A percentile compares a stretch with the other conserved stretches of the same genome.
phyloP scores from a whole-genome alignment of 2,888 invertebrate species.

The Zhuqinia jingwanae region DNA sequence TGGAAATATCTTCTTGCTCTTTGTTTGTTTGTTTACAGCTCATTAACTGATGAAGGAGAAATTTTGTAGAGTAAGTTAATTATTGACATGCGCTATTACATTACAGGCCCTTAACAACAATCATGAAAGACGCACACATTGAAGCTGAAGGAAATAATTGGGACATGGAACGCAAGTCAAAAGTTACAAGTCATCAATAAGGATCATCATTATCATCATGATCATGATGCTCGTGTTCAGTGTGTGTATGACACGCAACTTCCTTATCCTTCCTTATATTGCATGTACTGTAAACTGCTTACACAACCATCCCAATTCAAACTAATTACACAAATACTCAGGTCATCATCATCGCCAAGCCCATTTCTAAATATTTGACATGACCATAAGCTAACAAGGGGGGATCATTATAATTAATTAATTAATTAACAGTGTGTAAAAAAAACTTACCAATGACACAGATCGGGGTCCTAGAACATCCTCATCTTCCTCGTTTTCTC shows the following conservation, averaged over 20 bases:
- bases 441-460: slow-evolving; percentile 80
- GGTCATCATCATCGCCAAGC: not conserved
- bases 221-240: too few relatives aligned
- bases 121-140: slow-evolving; percentile 27
- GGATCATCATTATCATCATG: not conserved
- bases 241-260: slow-evolving; percentile 28
- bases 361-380: slow-evolving; percentile 13
- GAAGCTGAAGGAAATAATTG: slow-evolving; percentile 40
- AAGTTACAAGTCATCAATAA: not conserved
- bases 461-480: slow-evolving; percentile 79
- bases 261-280: slow-evolving; percentile 33
- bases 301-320: slow-evolving; percentile 13
- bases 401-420: not conserved
- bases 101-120: too few relatives aligned
- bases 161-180: slow-evolving; percentile 11
- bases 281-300: not conserved
- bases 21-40: not conserved
- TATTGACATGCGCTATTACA: slow-evolving; percentile 38
- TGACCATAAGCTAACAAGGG: too few relatives aligned
- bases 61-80: slow-evolving; percentile 11
- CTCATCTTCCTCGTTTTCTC: slow-evolving; percentile 79
- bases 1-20: too few relatives aligned
- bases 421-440: not conserved
- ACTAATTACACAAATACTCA: slow-evolving; percentile 20
- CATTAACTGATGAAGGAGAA: slow-evolving; percentile 23